Percentiles rank a stretch among this genome's conserved stretches.
These are phyloP conservation scores for Mormoops blainvillei DNA, from an alignment of 2,113 vertebrate species.

Conservation along the genomic window DNA sequence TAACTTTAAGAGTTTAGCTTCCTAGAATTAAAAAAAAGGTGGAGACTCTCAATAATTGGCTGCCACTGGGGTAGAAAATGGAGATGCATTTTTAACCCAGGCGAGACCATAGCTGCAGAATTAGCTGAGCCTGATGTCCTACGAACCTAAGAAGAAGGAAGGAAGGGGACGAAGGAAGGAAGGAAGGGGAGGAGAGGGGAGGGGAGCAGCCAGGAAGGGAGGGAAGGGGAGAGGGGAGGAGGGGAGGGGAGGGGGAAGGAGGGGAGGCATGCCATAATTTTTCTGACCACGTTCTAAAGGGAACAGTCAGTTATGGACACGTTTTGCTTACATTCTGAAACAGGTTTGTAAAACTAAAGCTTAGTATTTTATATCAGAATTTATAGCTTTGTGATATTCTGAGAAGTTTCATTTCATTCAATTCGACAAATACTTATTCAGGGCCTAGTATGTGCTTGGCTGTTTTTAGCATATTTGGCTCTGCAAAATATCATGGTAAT, in stretches of 20 bases:
- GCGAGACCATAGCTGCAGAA: background rate
- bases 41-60: background rate
- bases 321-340: background rate
- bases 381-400: background rate
- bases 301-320: background rate
- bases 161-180: background rate
- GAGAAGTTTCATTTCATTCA: background rate
- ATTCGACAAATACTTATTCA: background rate
- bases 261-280: background rate
- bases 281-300: background rate
- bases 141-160: background rate
- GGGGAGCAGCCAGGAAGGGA: background rate
- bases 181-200: no score
- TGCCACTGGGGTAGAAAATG: background rate
- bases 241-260: background rate
- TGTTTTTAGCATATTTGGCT: background rate
- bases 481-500: background rate
- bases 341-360: background rate
- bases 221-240: background rate
- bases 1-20: background rate
- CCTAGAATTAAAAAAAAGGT: background rate
- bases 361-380: background rate
- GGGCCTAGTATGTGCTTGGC: background rate
- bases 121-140: background rate
- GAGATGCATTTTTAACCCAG: background rate